Base-by-base conservation (phyloP, 2,888 invertebrate species). In the Nycteola revayana region DNA sequence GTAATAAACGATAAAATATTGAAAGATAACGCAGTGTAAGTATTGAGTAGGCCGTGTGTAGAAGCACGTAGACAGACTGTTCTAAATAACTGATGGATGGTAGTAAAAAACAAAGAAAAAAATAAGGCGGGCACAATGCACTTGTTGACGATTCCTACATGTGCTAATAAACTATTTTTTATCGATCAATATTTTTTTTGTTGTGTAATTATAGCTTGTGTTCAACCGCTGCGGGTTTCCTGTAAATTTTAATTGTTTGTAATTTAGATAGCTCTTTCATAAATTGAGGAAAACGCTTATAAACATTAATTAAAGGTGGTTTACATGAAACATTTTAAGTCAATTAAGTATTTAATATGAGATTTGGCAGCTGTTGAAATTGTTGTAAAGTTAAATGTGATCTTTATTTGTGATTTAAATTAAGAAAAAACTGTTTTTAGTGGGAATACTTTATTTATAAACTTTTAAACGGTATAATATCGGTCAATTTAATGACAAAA, bases 21-120 rank as follows among this genome's bases (percentile, higher is more conserved):
- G 28, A 25, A 9, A 17, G 34, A 28, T 45, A 34, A 28, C 31
- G 25, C 32, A 32, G 18, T 49, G 35, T 28, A 26, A 36, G 33
- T 10, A 10, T 26, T 24, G 38, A 42, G 45, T 40, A 42, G 46
- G 42, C 46, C 75, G 73, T 77, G 77, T 66, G 45, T 18, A 28
- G 41, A 32, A 49, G 59, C 78, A 79, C 79, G 80, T 78, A 78
- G 54, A 56, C 78, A 61, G 27, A 33, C 48, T 47, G 70, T 53
- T 71, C 75, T 71, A 73, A 66, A 75, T 76, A 56, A 57, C 59
- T 57, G 56, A 71, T 62, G 52, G 66, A 63, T 60, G 51, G 42
- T 31, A 43, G 49, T 49, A 64, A 73, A 72, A 75, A 74, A 65
- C 59, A 42, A 52, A 59, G 62, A 65, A 76, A 72, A 57, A 51